A percentile compares a stretch with the other conserved stretches of the same genome.
phyloP scores from a whole-genome alignment of 1,140 invertebrate species.

The Ctenoplectra terminalis region DNA sequence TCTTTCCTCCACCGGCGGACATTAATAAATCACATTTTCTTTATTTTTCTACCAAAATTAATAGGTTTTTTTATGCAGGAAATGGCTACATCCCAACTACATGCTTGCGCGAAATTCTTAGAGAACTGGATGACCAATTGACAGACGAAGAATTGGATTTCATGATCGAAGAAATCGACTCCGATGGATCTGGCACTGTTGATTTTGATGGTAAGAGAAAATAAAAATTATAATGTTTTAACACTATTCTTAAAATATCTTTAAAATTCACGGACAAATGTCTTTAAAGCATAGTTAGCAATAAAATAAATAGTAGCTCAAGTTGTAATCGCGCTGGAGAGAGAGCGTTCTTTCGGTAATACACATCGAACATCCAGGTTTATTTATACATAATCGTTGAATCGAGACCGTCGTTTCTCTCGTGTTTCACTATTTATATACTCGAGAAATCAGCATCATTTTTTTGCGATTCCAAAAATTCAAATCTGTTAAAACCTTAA shows the following conservation, averaged over 20 bases:
- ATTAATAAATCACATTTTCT: constrained; percentile 19
- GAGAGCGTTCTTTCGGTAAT: background rate
- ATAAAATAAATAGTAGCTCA: background rate
- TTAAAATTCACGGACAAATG: background rate
- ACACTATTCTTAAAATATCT: background rate
- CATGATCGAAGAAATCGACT: constrained; percentile 98
- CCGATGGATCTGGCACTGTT: constrained; percentile 94
- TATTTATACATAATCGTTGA: constrained; percentile 40
- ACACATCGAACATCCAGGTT: background rate
- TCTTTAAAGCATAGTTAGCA: background rate
- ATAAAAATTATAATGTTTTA: background rate
- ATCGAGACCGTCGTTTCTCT: background rate
- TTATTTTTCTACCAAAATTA: background rate
- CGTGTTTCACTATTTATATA: constrained; percentile 32
- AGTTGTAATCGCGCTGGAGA: background rate
- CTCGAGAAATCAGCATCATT: background rate
- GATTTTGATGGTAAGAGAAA: constrained; percentile 88
- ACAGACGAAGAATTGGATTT: constrained; percentile 96
- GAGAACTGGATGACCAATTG: constrained; percentile 95
- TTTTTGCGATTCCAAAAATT: background rate
- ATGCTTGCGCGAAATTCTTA: constrained; percentile 94
- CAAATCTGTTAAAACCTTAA: background rate
- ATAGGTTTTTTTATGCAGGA: constrained; percentile 82
- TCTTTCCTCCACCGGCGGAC: background rate
- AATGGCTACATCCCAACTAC: constrained; percentile 98